Evolutionary conservation across 2,797 vertebrate genomes (phyloP).

Genomic region (Danio albolineatus): DNA sequence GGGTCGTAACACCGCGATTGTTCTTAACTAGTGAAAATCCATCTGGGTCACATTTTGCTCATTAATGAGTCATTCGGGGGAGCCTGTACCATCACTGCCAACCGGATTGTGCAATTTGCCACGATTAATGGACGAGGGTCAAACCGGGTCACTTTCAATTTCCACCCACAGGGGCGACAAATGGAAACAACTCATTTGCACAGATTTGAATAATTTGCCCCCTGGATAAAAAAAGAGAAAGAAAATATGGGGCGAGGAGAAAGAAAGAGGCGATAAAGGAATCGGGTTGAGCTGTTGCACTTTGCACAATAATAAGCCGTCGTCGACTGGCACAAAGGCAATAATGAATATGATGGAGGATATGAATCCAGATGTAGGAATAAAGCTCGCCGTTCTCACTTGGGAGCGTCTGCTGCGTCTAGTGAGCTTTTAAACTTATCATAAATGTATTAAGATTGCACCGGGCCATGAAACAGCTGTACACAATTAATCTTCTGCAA

Average conservation of each 20-base stretch:
- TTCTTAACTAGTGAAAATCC: conserved; percentile 84
- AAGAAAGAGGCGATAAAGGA: conserved; percentile 61
- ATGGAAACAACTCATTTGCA: conserved; percentile 99
- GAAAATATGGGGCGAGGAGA: conserved; percentile 50
- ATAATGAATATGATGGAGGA: conserved; percentile 92
- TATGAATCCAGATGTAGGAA: conserved; percentile 98
- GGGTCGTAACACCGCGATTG: conserved; percentile 88
- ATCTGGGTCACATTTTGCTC: conserved; percentile 88
- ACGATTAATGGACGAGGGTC: conserved; percentile 98
- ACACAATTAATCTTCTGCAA: conserved; percentile 99
- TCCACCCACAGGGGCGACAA: conserved; percentile 93
- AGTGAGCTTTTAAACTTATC: conserved; percentile 99
- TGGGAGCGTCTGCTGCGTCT: conserved; percentile 89
- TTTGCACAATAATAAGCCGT: conserved; percentile 82
- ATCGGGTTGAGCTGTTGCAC: conserved; percentile 74
- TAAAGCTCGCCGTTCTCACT: conserved; percentile 84
- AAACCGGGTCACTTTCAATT: conserved; percentile 97
- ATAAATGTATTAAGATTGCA: conserved; percentile 99
- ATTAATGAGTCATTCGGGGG: conserved; percentile 89
- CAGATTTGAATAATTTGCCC: conserved; percentile 99
- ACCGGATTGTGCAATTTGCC: conserved; percentile 92
- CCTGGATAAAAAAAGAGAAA: conserved; percentile 65
- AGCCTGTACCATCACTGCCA: conserved; percentile 85
- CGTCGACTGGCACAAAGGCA: conserved; percentile 82
- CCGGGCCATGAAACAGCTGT: conserved; percentile 99